A percentile compares a stretch with the other conserved stretches of the same genome.
phyloP scores from a whole-genome alignment of 2,797 vertebrate species.

The Argentina silus region DNA sequence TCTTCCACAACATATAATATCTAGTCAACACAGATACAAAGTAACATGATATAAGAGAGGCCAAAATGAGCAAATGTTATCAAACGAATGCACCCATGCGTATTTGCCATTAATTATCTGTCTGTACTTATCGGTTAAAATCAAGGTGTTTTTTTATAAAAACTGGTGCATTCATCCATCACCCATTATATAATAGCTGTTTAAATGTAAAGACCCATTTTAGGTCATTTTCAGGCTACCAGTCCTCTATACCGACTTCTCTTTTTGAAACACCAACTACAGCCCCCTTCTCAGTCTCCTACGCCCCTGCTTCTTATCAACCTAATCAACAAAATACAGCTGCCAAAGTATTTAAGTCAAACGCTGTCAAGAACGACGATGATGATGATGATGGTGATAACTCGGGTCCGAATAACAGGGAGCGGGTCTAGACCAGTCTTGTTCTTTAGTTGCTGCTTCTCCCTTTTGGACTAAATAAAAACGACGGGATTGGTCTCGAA shows the following conservation, averaged over 20 bases:
- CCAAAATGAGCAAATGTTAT: not conserved
- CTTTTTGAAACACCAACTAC: slow-evolving; percentile 25
- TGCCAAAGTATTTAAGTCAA: slow-evolving; percentile 28
- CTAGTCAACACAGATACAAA: not conserved
- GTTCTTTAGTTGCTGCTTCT: slow-evolving; percentile 30
- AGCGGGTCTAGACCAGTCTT: slow-evolving; percentile 41
- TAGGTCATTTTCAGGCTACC: not conserved
- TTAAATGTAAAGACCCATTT: slow-evolving; percentile 14
- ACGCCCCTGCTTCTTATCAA: slow-evolving; percentile 30
- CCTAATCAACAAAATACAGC: slow-evolving; percentile 25
- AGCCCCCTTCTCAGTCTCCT: not conserved
- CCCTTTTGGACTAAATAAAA: slow-evolving; percentile 13
- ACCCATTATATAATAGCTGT: slow-evolving; percentile 40
- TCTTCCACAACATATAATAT: no score
- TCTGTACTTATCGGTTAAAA: slow-evolving; percentile 9
- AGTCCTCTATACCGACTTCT: slow-evolving; percentile 23
- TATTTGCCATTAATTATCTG: not conserved
- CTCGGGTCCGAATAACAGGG: slow-evolving; percentile 51
- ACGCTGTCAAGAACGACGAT: slow-evolving; percentile 34
- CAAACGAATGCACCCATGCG: not conserved
- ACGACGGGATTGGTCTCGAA: slow-evolving; percentile 25
- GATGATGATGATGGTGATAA: slow-evolving; percentile 34
- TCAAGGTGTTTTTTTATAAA: slow-evolving; percentile 43
- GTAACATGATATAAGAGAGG: not conserved
- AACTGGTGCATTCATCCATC: slow-evolving; percentile 76